Conservation (phyloP, 2,888 invertebrate species). For the Fragum sueziense region DNA sequence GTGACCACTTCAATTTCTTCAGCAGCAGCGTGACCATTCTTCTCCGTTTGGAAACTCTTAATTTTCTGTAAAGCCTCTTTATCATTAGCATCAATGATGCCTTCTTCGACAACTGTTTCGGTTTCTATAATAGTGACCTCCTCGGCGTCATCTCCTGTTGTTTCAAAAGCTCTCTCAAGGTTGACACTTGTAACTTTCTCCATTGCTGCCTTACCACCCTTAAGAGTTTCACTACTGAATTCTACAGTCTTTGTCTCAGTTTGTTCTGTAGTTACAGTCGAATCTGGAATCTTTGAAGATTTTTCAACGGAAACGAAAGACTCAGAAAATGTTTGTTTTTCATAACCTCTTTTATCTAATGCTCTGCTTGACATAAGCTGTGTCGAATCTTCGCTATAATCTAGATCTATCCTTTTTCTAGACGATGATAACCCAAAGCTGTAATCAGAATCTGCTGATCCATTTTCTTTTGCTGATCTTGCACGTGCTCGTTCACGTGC, state of each 20-base stretch:
- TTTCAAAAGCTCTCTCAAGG: neutral
- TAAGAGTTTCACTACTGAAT: neutral
- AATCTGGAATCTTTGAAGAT: neutral
- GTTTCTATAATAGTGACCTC: conserved; percentile 1
- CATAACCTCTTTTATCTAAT: neutral
- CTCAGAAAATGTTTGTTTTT: conserved; percentile 11
- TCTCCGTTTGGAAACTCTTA: neutral
- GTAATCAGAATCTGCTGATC: neutral
- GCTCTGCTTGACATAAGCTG: neutral
- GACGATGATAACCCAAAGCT: neutral
- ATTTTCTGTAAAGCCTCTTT: neutral
- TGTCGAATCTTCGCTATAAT: neutral
- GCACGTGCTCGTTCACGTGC: conserved; percentile 1
- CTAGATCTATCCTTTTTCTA: neutral
- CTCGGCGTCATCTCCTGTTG: neutral
- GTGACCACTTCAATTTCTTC: neutral
- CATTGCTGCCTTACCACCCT: neutral
- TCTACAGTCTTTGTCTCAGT: conserved; percentile 9
- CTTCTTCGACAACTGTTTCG: conserved; percentile 4
- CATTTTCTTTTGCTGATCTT: conserved; percentile 6
- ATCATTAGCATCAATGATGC: neutral
- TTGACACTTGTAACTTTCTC: conserved; percentile 4
- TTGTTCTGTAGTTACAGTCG: neutral
- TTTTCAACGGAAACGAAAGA: conserved; percentile 14
- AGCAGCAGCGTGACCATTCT: neutral